These are phyloP conservation scores for Siphamia tubifer DNA, from an alignment of 2,113 vertebrate species.

Conservation along the genomic window DNA sequence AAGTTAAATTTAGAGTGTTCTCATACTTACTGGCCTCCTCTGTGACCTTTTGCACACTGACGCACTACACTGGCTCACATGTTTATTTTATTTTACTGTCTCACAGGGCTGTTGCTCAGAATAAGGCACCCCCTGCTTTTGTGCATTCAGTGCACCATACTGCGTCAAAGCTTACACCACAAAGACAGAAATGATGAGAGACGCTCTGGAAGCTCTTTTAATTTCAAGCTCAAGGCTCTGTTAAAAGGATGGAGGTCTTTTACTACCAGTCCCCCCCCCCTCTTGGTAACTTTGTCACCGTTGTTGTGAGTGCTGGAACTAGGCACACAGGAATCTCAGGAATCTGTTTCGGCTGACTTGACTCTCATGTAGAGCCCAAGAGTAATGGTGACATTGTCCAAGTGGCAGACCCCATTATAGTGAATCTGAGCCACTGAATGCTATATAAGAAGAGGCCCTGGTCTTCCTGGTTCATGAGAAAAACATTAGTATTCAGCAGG, in stretches of 20 bases:
- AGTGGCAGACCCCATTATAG: conserved; percentile 18
- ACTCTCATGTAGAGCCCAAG: conserved; percentile 38
- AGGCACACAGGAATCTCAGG: conserved; percentile 70
- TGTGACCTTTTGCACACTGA: conserved; percentile 39
- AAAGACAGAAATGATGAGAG: conserved; percentile 48
- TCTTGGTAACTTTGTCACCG: conserved; percentile 70
- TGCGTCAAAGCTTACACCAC: conserved; percentile 50
- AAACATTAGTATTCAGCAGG: conserved; percentile 15
- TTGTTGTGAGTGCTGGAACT: conserved; percentile 68
- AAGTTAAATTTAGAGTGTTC: not conserved
- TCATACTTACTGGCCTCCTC: not conserved
- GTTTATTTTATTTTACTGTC: conserved; percentile 56
- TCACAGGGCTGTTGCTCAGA: conserved; percentile 25
- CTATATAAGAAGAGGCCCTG: conserved; percentile 28
- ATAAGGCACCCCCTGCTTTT: conserved; percentile 37
- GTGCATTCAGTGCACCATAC: conserved; percentile 18
- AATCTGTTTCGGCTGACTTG: conserved; percentile 70
- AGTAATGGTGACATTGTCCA: conserved; percentile 62
- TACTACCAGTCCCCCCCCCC: conserved; percentile 31
- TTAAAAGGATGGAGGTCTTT: conserved; percentile 66
- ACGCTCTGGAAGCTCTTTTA: conserved; percentile 32
- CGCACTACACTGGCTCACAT: conserved; percentile 18
- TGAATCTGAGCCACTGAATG: conserved; percentile 30
- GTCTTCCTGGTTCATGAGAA: conserved; percentile 22
- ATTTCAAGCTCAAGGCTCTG: conserved; percentile 45